Conservation (phyloP, 2,797 vertebrate species). For the Buceros bicornis region DNA sequence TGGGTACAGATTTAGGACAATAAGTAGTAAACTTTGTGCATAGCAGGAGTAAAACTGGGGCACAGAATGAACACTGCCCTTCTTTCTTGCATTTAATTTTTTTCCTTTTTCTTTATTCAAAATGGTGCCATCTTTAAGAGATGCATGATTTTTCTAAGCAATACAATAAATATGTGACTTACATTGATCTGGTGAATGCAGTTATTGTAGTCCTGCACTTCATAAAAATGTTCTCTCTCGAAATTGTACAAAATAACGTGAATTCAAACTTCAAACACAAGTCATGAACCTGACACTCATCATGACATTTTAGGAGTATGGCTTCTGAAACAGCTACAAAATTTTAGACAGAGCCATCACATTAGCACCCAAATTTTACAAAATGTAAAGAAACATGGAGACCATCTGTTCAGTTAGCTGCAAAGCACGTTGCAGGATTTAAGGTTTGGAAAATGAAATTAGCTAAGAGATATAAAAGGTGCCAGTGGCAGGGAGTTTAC, state of each 20-base stretch:
- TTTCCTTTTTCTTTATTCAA: background rate
- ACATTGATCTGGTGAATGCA: background rate
- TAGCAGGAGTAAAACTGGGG: background rate
- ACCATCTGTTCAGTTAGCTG: constrained; percentile 33
- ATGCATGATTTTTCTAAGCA: background rate
- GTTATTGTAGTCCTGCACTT: background rate
- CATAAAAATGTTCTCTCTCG: background rate
- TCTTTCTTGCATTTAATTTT: background rate
- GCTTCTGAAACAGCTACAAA: constrained; percentile 12
- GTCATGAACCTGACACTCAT: background rate
- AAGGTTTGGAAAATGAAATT: constrained; percentile 25
- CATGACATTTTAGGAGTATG: background rate
- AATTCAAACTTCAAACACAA: background rate
- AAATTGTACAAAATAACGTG: background rate
- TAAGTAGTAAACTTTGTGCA: background rate
- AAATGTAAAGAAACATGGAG: constrained; percentile 4
- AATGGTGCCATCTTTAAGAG: background rate
- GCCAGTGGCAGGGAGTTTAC: constrained; percentile 25
- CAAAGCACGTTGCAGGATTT: constrained; percentile 1
- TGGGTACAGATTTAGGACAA: constrained; percentile 5
- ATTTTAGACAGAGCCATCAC: constrained; percentile 6
- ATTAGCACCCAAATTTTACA: constrained; percentile 25
- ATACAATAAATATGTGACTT: background rate
- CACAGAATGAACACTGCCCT: background rate
- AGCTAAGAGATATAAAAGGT: background rate